Evolutionary conservation across 2,113 vertebrate species (phyloP), one percentile per base, ranked within the genome.

Genomic region (Corydoras maculifer): DNA sequence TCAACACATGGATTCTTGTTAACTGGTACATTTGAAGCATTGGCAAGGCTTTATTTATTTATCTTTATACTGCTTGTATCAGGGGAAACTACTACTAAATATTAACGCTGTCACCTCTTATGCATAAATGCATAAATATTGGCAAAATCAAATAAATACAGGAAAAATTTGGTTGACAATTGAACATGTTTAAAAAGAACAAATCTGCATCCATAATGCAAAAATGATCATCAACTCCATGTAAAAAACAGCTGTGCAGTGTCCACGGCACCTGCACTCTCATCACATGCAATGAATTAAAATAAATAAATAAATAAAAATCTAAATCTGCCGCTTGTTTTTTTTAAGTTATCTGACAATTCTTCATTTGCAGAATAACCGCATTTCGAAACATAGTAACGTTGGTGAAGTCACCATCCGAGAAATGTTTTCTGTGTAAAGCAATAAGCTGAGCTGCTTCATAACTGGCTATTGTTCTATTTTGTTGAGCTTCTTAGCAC

Each of bases 401-500:
- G 2, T 77, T 73, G 70, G 32, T 66, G 74, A 15, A 60, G 67
- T 66, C 10, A 69, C 75, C 73, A 78, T 8, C 76, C 70, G 9
- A 53, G 66, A 58, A 29, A 58, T 62, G 68, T 72, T 18, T 60
- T 60, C n/a, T 74, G 69, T 72, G 75, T 65, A 50, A 75, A 62
- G n/a, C n/a, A n/a, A n/a, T n/a, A n/a, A n/a, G 29, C 4, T 58
- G 66, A 25, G 18, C 18, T 25, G 18, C 18, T n/a, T n/a, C n/a
- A n/a, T n/a, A n/a, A n/a, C n/a, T n/a, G n/a, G n/a, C n/a, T n/a
- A n/a, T n/a, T n/a, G n/a, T n/a, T n/a, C n/a, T n/a, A n/a, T n/a
- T n/a, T n/a, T n/a, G n/a, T n/a, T n/a, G n/a, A n/a, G n/a, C n/a
- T 77, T 85, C 60, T 80, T 80, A 72, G 31, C 60, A 65, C 49